Evolutionary conservation across 2,113 vertebrate genomes (phyloP).

Genomic region (Indri indri): DNA sequence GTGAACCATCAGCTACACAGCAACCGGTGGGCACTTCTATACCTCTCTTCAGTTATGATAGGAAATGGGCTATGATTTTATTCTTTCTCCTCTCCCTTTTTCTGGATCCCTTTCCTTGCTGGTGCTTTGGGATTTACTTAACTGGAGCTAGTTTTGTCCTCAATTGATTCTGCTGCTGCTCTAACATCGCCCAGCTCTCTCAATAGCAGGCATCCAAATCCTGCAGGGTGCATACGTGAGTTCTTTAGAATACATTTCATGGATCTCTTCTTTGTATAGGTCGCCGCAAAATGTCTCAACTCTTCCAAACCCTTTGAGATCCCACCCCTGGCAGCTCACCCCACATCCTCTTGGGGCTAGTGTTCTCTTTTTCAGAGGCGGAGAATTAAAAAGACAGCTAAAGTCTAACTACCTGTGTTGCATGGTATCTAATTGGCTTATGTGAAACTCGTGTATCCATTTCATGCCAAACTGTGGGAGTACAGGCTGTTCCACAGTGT

Average conservation of each 20-base stretch:
- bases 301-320: background rate
- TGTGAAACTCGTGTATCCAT: background rate
- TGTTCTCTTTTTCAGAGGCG: background rate
- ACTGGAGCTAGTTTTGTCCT: background rate
- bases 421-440: background rate
- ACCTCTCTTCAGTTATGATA: background rate
- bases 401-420: background rate
- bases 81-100: background rate
- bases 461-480: background rate
- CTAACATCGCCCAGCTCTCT: background rate
- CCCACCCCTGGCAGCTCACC: background rate
- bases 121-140: background rate
- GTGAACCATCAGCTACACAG: background rate
- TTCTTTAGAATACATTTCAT: background rate
- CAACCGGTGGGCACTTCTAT: background rate
- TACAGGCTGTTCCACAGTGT: background rate
- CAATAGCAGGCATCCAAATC: background rate
- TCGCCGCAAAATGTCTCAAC: background rate
- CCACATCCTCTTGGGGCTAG: background rate
- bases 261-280: background rate
- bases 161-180: background rate
- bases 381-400: background rate
- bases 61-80: background rate
- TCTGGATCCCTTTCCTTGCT: background rate
- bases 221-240: accelerated